These are phyloP conservation scores for Mesocentrotus franciscanus DNA, from an alignment of 53 echinoderm and acorn worm species.

Conservation along the genomic window DNA sequence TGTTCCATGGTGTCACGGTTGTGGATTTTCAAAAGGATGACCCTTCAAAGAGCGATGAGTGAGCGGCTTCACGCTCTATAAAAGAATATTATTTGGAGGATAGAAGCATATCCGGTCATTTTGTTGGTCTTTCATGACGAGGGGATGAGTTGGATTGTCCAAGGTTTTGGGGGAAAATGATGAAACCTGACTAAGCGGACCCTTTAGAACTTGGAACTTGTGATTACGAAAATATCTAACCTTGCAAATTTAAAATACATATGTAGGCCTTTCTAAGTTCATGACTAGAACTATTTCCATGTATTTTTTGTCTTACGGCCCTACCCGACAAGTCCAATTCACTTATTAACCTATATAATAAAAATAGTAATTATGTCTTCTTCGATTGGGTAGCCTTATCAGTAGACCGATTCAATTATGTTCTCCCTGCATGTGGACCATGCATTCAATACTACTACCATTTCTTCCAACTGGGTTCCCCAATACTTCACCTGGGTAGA, in stretches of 20 bases:
- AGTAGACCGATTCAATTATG: too few relatives aligned
- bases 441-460: too few relatives aligned
- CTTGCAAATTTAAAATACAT: background rate
- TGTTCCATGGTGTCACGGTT: background rate
- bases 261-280: background rate
- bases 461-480: too few relatives aligned
- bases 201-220: background rate
- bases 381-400: too few relatives aligned
- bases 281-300: background rate
- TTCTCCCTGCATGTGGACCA: too few relatives aligned
- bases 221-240: background rate
- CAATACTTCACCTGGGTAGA: too few relatives aligned
- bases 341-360: too few relatives aligned
- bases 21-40: slow-evolving; percentile 22
- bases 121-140: background rate
- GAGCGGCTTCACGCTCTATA: slow-evolving; percentile 34
- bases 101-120: slow-evolving; percentile 45
- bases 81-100: slow-evolving; percentile 25
- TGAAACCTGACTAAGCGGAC: background rate
- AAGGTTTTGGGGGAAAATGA: background rate
- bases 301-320: too few relatives aligned
- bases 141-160: background rate
- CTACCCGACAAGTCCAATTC: too few relatives aligned
- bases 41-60: background rate
- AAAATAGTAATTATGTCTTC: too few relatives aligned